Evolutionary conservation across 2,888 invertebrate genomes (phyloP).

Genomic region (Heliconius cydno): DNA sequence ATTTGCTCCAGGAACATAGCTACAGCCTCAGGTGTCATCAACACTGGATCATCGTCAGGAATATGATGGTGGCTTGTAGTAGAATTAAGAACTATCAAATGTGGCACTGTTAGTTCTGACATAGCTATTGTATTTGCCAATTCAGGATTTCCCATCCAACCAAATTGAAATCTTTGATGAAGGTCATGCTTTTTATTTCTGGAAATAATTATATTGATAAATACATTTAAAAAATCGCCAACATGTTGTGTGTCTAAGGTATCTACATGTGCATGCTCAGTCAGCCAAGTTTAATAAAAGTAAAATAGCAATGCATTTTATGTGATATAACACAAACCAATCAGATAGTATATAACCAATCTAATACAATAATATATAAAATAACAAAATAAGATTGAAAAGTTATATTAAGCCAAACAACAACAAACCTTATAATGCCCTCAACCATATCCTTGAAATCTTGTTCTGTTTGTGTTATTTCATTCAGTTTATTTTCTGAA

Average conservation of each 20-base stretch:
- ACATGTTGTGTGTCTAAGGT: too few relatives aligned
- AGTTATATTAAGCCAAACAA: constrained; percentile 43
- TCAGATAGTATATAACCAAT: neutral
- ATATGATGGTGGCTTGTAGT: constrained; percentile 96
- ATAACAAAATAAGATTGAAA: constrained; percentile 6
- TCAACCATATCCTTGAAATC: constrained; percentile 94
- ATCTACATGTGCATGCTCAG: too few relatives aligned
- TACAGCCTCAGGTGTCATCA: constrained; percentile 91
- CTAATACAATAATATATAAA: neutral
- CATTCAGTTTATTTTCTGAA: constrained; percentile 93
- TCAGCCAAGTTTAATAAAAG: too few relatives aligned
- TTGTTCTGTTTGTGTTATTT: constrained; percentile 90
- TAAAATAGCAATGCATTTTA: too few relatives aligned
- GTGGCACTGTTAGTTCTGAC: constrained; percentile 91
- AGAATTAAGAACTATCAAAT: constrained; percentile 95
- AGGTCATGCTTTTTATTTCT: constrained; percentile 86
- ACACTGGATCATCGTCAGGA: constrained; percentile 91
- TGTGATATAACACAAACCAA: too few relatives aligned
- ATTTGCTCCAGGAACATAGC: constrained; percentile 90
- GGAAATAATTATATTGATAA: constrained; percentile 43
- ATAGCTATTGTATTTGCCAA: constrained; percentile 97
- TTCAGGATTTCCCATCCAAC: constrained; percentile 96
- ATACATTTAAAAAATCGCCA: neutral
- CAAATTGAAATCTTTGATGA: constrained; percentile 94
- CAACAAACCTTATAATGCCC: constrained; percentile 85